Conservation (phyloP, 1,140 invertebrate species). For the Nixonia krombeini region DNA sequence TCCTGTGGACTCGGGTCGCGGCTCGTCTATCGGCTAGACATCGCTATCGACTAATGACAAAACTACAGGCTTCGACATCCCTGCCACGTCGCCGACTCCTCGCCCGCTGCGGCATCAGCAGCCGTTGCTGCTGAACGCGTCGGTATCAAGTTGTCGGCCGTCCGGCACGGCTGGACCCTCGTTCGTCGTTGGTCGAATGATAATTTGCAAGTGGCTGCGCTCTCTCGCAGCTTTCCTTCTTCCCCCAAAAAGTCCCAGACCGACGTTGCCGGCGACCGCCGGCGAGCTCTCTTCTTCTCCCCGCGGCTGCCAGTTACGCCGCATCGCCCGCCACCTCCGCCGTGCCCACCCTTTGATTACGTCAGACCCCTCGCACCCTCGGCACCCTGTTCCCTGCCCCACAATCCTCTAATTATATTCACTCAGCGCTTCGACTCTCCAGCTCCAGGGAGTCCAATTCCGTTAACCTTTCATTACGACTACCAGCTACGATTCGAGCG, state of each 20-base stretch:
- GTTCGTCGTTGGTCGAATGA: constrained; percentile 65
- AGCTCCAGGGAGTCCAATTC: constrained; percentile 69
- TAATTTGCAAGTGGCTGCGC: constrained; percentile 63
- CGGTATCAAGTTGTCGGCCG: constrained; percentile 69
- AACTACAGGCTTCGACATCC: constrained; percentile 68
- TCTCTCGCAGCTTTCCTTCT: constrained; percentile 7
- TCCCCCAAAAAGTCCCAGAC: constrained; percentile 32
- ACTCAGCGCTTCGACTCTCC: constrained; percentile 63
- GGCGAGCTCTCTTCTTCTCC: constrained; percentile 26
- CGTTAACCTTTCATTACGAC: constrained; percentile 72
- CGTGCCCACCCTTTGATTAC: constrained; percentile 68
- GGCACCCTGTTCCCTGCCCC: constrained; percentile 47
- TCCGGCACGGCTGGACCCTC: constrained; percentile 63
- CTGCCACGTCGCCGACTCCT: constrained; percentile 7
- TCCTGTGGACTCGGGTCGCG: constrained; percentile 60
- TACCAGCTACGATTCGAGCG: constrained; percentile 66
- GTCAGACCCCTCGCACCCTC: constrained; percentile 60
- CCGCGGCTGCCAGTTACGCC: constrained; percentile 36
- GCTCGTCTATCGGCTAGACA: constrained; percentile 63
- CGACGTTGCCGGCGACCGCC: constrained; percentile 32
- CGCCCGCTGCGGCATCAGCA: too few species aligned
- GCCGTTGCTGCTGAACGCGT: constrained; percentile 43
- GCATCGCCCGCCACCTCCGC: constrained; percentile 35
- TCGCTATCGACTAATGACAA: constrained; percentile 72
- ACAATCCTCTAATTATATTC: constrained; percentile 72